Evolutionary conservation across 2,113 vertebrate genomes (phyloP), one percentile per base, ranked within the genome.

Genomic region (Leptobrachium ailaonicum): DNA sequence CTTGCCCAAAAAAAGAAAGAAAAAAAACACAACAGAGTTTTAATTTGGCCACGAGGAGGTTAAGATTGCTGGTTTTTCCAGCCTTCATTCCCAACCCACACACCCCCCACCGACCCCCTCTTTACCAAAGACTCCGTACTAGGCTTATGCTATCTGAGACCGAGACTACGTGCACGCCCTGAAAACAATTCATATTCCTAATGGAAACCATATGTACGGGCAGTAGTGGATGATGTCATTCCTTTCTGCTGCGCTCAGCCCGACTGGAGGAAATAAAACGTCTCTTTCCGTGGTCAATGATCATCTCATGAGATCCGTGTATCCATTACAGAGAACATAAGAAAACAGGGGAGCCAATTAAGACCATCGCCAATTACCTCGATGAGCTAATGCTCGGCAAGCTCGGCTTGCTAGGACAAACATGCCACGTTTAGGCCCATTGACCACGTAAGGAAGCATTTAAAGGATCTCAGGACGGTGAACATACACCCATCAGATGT

Each of bases 141-240:
- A 68, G 71, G 43, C 63, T 74, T 13, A 40, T 50, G 45, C 56
- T 6, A 11, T 64, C 32, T 41, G 13, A 7, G 68, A 1, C 47
- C 3, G 40, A 41, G 13, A 42, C 32, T 10, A 13, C 32, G 68
- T 63, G 42, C 11, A 58, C 71, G 20, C 71, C 79, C 72, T 69
- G 32, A 44, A 75, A 68, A 41, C 71, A 67, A 73, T 45, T 58
- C 63, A 44, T 50, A 8, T 14, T n/a, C 42, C 56, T 81, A 75
- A 75, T 75, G 2, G 40, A 69, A 81, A 5, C 20, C 71, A 75
- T 20, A 69, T 68, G 79, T 45, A 6, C 2, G 13, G 50, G 43
- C 67, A 40, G 62, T 56, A 63, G 44, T 41, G 68, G 6, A 67
- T 80, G 70, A 73, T 45, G 77, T 80, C 62, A 73, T 73, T 60